Evolutionary conservation across 2,888 invertebrate genomes (phyloP), one percentile per base, ranked within the genome.

Genomic region (Sinohyriopsis cumingii): DNA sequence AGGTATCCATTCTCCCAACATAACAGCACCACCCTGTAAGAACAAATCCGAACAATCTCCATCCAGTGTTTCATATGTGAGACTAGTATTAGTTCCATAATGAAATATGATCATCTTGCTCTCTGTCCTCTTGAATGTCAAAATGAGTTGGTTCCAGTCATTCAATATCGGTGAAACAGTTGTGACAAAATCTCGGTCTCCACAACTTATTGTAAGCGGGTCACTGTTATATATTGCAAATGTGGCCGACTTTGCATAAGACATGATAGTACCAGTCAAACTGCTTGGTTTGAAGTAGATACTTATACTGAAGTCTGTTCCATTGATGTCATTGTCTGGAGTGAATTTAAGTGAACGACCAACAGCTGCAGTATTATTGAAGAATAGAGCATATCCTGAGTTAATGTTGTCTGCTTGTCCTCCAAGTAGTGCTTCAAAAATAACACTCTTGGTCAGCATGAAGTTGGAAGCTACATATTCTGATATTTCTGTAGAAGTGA

Each of bases 131-230:
- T 76, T 60, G 63, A 80, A 79, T 19, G 81, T 79, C 5, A 84
- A 33, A 28, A 85, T 69, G 25, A 85, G 69, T 64, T 85, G 85
- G 67, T 83, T 84, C 84, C 85, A 85, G 12, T 59, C 67, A 71
- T 73, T 61, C 7, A 78, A 59, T 9, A 64, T 68, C 19, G 75
- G 63, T 24, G 60, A 63, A 18, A 70, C 63, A 15, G 65, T 61
- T 15, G 76, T 81, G 6, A 75, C 56, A 64, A 24, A 56, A 4
- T 55, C 64, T 5, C 24, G 66, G 15, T 69, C 65, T 63, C 79
- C 82, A 66, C 78, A 81, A 33, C 71, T 70, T 7, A 84, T 53
- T 20, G 67, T 73, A 1, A 84, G 64, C 12, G 82, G 81, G 63
- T 73, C 65, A 6, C 68, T 75, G 55, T 82, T 84, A 12, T 74